Conservation (phyloP, 2,797 vertebrate genomes). For the Sylvilagus floridanus region DNA sequence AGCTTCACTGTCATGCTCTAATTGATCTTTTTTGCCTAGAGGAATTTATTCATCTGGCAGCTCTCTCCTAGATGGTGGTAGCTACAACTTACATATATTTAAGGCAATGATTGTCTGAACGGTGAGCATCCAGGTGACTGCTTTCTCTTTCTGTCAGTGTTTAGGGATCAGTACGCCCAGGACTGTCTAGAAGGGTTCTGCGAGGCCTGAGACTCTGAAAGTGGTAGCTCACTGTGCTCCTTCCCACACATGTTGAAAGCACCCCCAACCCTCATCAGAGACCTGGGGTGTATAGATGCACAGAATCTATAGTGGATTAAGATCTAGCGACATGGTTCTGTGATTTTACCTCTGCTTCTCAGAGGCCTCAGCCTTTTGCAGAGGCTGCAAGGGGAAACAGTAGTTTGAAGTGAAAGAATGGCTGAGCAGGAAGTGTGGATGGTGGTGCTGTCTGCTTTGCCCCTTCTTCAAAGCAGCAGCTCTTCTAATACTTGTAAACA, state of each 20-base stretch:
- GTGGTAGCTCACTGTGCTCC: not conserved
- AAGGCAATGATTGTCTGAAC: not conserved
- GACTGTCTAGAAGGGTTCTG: not conserved
- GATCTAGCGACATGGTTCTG: not conserved
- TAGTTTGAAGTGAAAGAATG: not conserved
- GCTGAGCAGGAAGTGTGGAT: not conserved
- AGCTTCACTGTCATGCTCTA: not conserved
- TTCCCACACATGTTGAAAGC: not conserved
- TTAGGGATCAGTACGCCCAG: no score
- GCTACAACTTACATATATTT: not conserved
- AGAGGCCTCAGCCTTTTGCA: not conserved
- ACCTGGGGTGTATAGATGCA: not conserved
- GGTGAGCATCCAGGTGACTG: not conserved
- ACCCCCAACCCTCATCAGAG: accelerated
- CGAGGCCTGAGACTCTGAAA: not conserved
- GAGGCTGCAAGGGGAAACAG: not conserved
- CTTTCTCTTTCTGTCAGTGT: not conserved
- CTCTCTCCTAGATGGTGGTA: not conserved
- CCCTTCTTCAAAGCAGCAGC: not conserved
- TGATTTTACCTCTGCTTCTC: not conserved
- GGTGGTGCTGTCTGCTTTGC: not conserved
- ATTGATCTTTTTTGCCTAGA: not conserved
- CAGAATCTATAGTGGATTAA: not conserved
- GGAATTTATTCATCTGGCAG: not conserved
- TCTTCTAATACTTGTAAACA: not conserved